Evolutionary conservation across 2,888 invertebrate species (phyloP).

Genomic region (Drosophila anceps): DNA sequence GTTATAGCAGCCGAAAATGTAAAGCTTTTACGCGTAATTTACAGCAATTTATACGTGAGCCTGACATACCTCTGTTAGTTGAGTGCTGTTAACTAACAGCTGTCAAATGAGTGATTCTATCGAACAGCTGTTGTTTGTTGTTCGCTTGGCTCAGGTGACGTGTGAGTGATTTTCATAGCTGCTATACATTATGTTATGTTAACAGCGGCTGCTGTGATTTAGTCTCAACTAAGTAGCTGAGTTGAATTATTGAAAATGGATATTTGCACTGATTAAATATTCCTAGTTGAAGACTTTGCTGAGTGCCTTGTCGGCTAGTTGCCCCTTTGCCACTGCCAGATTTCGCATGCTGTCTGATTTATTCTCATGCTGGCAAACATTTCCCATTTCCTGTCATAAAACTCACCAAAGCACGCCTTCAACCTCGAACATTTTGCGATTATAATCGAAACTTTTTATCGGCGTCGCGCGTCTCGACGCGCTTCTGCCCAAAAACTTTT

Average conservation of each 20-base stretch:
- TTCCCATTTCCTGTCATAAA: conserved; percentile 56
- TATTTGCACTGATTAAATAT: conserved; percentile 1
- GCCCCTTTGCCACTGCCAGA: background rate
- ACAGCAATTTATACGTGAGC: background rate
- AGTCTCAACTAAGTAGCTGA: background rate
- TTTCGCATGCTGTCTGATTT: conserved; percentile 29
- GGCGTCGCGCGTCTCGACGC: conserved; percentile 40
- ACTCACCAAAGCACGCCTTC: conserved; percentile 16
- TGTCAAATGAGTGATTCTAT: conserved; percentile 32
- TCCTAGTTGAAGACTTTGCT: background rate
- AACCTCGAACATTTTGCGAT: conserved; percentile 50
- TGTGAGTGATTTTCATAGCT: conserved; percentile 57
- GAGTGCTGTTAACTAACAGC: conserved; percentile 60
- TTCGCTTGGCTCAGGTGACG: conserved; percentile 37
- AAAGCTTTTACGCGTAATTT: conserved; percentile 2
- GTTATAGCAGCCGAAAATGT: conserved; percentile 9
- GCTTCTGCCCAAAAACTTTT: conserved; percentile 62
- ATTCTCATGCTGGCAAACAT: conserved; percentile 43
- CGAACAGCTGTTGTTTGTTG: conserved; percentile 72
- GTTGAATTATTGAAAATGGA: background rate
- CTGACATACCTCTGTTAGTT: background rate
- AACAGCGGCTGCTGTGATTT: background rate
- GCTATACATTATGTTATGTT: conserved; percentile 3
- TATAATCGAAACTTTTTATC: conserved; percentile 79
- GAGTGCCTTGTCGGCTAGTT: conserved; percentile 6